A percentile compares a stretch with the other conserved stretches of the same genome.
phyloP scores from a whole-genome alignment of 2,113 vertebrate genomes.

The Hucho hucho region DNA sequence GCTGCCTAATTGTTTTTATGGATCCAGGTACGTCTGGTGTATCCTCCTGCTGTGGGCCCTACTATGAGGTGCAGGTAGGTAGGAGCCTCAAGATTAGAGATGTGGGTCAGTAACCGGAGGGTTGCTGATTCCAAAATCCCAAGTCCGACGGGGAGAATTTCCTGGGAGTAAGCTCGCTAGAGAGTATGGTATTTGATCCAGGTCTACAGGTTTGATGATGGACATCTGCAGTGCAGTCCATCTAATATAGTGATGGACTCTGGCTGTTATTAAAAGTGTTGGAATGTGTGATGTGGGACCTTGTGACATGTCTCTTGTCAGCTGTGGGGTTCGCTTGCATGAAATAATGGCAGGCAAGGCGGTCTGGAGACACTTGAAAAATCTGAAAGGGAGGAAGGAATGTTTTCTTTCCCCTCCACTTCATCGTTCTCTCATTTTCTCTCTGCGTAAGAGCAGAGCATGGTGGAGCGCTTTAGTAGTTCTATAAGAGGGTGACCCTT shows the following conservation, averaged over 20 bases:
- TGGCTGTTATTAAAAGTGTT: too few relatives aligned
- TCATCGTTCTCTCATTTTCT: neutral
- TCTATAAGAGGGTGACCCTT: slow-evolving; percentile 34
- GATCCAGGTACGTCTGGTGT: neutral
- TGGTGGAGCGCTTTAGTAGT: slow-evolving; percentile 24
- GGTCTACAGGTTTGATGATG: too few relatives aligned
- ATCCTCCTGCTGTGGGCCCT: neutral
- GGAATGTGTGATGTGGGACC: too few relatives aligned
- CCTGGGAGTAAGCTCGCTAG: too few relatives aligned
- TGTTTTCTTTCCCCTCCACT: neutral
- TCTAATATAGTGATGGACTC: too few relatives aligned
- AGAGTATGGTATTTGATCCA: too few relatives aligned
- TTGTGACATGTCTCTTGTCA: neutral
- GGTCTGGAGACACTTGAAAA: neutral
- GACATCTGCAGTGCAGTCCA: too few relatives aligned
- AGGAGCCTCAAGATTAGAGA: too few relatives aligned
- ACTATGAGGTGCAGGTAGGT: neutral
- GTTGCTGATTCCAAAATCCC: too few relatives aligned
- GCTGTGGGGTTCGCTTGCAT: neutral
- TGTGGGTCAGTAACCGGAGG: too few relatives aligned
- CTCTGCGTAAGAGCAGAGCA: neutral
- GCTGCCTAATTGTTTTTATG: neutral
- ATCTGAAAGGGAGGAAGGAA: neutral
- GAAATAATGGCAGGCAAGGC: neutral
- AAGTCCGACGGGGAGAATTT: too few relatives aligned